Evolutionary conservation across 92 coral and sea anemone genomes (phyloP), one percentile per base, ranked within the genome.

Genomic region (Umimayanthus chanpuru): DNA sequence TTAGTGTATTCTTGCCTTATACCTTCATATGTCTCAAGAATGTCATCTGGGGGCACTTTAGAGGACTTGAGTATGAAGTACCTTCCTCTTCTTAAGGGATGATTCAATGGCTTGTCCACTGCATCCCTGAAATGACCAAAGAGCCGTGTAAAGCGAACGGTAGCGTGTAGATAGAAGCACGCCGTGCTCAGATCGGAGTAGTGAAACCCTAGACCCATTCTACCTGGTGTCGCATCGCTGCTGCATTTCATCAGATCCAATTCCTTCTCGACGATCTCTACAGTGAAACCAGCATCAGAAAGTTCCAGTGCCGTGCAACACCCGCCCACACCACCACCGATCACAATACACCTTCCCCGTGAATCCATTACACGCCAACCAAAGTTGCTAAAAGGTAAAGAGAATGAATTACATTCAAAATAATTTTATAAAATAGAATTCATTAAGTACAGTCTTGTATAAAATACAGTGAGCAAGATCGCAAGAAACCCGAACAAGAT

Each of bases 261-360:
- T 36, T 89, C 89, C 53, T 92, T 94, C 76, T 94, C 96, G 67
- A 94, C 30, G 6, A 92, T 80, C 3, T 80, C 53, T 25, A 94
- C 85, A 75, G 88, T 82, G 41, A 78, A 92, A 6, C 94, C 93
- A 68, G 92, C 89, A 10, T 73, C 65, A 2, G 94, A 90, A 50
- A 94, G 58, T 75, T 88, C 94, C 32, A 92, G 88, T 8, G 96
- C 96, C 4, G 93, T 79, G 25, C 93, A 90, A 32, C 96, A 92
- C 5, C 96, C 96, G 4, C 94, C 96, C 1, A 74, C 90, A 5
- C 96, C 96, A 70, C 96, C 96, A 6, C 96, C 96, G 23, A 92
- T 86, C 25, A 94, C 84, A 1, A 90, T 30, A 26, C 86, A 79
- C 38, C 43, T 73, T 9, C 21, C 77, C 77, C 44, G 44, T 41